Base-by-base conservation (phyloP, 2,888 invertebrate genomes). In the Prenolepis imparis region DNA sequence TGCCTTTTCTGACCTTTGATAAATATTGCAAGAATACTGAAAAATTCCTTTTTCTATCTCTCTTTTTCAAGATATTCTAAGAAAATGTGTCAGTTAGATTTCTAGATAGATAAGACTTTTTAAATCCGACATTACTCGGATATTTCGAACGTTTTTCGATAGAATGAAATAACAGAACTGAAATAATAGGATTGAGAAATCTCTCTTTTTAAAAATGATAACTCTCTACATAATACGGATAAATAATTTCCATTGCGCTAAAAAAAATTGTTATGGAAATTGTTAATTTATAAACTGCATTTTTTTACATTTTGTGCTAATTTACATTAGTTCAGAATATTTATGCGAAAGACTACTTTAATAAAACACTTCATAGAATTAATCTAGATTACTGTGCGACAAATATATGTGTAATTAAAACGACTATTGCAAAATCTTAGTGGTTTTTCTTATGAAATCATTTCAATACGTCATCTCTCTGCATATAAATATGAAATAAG, bases 401-500 rank as follows among this genome's bases (percentile, higher is more conserved):
- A 59, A 11, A 24, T n/a, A n/a, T n/a, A n/a, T 73, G 12, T 24
- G 8, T 21, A 74, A 28, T 73, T 36, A 24, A 64, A 75, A 12
- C 74, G 21, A 74, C 52, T n/a, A 5, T 28, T 55, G 28, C 9
- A 3, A 0, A 3, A 18, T 39, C 39, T 55, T 67, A 67, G 28
- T 67, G 28, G 11, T 15, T 63, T 3, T n/a, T 74, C 74, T 63
- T 21, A 15, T 63, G 21, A 55, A 39, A n/a, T 15, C 0, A 55
- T n/a, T 59, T 44, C 1, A 59, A 72, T 48, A 28, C 8, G 8
- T 36, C n/a, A 32, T 12, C 39, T 72, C n/a, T 36, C 0, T 44
- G 41, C 24, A 21, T 63, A 4, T 36, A 24, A 59, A 57, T 28
- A 28, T 28, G 78, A 52, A 82, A 77, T 63, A 59, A 80, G 39